Conservation (phyloP, 2,888 invertebrate species). For the Synanthedon myopaeformis region DNA sequence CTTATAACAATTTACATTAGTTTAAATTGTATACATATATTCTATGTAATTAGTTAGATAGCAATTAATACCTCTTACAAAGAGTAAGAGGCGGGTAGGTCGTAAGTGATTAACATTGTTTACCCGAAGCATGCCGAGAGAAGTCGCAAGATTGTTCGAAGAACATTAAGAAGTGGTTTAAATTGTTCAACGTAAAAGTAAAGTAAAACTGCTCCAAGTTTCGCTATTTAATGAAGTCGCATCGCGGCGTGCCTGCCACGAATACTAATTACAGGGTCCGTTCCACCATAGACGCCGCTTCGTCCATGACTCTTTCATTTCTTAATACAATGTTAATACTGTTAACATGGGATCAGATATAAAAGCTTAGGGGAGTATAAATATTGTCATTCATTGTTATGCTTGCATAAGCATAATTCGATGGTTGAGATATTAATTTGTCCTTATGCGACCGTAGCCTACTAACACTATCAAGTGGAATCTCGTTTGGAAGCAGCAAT, state of each 20-base stretch:
- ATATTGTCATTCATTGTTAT: too few relatives aligned
- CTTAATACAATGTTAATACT: too few relatives aligned
- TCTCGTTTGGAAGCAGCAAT: too few relatives aligned
- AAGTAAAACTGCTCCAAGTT: slow-evolving; percentile 38
- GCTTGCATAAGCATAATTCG: too few relatives aligned
- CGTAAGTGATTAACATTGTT: not conserved
- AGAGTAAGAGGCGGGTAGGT: not conserved
- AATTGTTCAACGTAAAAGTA: slow-evolving; percentile 35
- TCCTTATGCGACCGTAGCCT: too few relatives aligned
- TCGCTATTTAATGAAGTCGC: slow-evolving; percentile 50
- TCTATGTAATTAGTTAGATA: too few relatives aligned
- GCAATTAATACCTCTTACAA: not conserved
- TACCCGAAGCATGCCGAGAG: not conserved
- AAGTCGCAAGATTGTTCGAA: slow-evolving; percentile 21
- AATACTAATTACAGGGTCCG: slow-evolving; percentile 48
- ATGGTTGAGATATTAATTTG: too few relatives aligned
- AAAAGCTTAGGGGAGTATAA: too few relatives aligned
- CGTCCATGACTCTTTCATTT: not conserved
- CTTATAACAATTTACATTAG: too few relatives aligned
- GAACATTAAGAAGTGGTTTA: slow-evolving; percentile 34
- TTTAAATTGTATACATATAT: too few relatives aligned
- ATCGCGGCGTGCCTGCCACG: slow-evolving; percentile 25
- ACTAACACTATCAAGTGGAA: too few relatives aligned
- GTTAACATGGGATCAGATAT: too few relatives aligned
- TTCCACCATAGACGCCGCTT: slow-evolving; percentile 12